A percentile compares a stretch with the other conserved stretches of the same genome.
phyloP scores from a whole-genome alignment of 1,140 invertebrate species.

The Xylocopa sonorina region DNA sequence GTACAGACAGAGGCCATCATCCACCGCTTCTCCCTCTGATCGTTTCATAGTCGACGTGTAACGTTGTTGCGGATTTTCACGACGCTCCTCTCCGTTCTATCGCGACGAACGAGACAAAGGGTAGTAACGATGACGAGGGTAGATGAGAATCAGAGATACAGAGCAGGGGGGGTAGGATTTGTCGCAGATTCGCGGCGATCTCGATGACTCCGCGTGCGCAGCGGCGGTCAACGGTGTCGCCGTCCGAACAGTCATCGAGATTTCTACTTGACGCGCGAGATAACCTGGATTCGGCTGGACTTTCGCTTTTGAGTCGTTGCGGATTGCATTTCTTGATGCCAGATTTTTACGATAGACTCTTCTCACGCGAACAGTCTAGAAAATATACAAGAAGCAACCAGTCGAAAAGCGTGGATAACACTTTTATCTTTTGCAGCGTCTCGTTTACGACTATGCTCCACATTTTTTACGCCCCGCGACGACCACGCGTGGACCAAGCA shows the following conservation, averaged over 20 bases:
- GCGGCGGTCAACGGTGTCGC: not conserved
- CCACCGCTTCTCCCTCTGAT: not conserved
- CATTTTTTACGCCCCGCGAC: too few relatives aligned
- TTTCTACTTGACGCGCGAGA: constrained; percentile 54
- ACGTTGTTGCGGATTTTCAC: constrained; percentile 24
- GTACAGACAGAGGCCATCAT: constrained; percentile 2
- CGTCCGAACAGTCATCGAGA: constrained; percentile 53
- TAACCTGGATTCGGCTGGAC: constrained; percentile 8
- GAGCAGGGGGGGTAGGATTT: constrained; percentile 11
- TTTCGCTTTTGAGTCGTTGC: too few relatives aligned
- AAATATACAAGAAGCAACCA: too few relatives aligned
- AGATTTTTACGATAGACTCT: too few relatives aligned
- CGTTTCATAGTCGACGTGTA: not conserved
- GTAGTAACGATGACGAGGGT: not conserved
- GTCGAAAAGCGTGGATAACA: too few relatives aligned
- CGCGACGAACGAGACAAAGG: not conserved
- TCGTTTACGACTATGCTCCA: too few relatives aligned
- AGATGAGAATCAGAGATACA: not conserved
- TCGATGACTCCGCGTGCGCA: constrained; percentile 8
- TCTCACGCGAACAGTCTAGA: too few relatives aligned
- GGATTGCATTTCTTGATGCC: too few relatives aligned
- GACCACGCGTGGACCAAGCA: too few relatives aligned
- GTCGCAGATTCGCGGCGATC: constrained; percentile 39
- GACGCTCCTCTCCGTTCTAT: not conserved
- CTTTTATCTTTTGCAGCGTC: too few relatives aligned